Percentiles rank a stretch among this genome's conserved stretches.
phyloP scores from a whole-genome alignment of 92 coral and sea anemone species.

The Parazoanthus atlanticus region DNA sequence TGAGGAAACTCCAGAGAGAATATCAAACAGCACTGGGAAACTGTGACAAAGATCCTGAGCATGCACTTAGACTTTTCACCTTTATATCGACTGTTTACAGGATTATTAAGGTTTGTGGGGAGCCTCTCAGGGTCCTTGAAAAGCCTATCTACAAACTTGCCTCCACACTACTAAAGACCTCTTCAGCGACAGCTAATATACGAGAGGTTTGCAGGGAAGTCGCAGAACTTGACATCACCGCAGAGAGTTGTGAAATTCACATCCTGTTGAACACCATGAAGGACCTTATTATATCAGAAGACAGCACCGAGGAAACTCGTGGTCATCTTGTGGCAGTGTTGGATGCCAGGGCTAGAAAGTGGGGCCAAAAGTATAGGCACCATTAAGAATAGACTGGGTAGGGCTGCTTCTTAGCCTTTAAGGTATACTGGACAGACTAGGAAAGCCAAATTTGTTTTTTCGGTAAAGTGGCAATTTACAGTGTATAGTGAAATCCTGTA shows the following conservation, averaged over 20 bases:
- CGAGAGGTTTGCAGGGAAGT: constrained; percentile 29
- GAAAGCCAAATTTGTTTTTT: too few species aligned
- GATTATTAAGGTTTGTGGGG: constrained; percentile 9
- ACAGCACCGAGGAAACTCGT: constrained; percentile 19
- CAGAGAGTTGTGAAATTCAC: neutral
- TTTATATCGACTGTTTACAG: constrained; percentile 18
- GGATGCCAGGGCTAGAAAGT: constrained; percentile 33
- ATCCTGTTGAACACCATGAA: constrained; percentile 3
- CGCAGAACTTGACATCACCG: neutral
- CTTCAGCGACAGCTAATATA: neutral
- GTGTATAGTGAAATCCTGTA: too few species aligned
- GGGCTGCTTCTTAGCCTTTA: neutral
- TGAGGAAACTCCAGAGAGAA: constrained; percentile 34
- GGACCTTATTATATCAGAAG: constrained; percentile 26
- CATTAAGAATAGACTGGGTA: neutral
- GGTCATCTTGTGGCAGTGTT: constrained; percentile 26
- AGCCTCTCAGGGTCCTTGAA: constrained; percentile 19
- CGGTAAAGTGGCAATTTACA: too few species aligned
- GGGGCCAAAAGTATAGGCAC: constrained; percentile 9
- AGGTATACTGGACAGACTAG: too few species aligned
- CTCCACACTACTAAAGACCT: constrained; percentile 5
- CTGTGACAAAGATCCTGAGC: constrained; percentile 14
- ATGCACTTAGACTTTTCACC: constrained; percentile 22
- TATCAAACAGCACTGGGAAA: constrained; percentile 7
- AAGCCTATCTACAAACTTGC: constrained; percentile 27